phyloP scores from a whole-genome alignment of 2,797 vertebrate genomes.

The Dendrocincla fuliginosa region DNA sequence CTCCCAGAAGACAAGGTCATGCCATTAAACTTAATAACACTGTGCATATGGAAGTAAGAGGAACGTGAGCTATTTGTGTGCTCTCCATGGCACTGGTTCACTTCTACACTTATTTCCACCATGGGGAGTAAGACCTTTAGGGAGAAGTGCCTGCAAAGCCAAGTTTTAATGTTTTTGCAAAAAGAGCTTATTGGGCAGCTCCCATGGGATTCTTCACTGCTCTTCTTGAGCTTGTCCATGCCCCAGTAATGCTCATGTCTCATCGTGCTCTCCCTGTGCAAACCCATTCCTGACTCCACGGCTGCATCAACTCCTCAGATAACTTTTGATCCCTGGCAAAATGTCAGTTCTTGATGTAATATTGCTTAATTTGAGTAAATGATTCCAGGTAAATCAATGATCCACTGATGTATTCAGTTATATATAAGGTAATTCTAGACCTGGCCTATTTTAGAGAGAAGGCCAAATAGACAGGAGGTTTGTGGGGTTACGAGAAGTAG shows the following conservation, averaged over 20 bases:
- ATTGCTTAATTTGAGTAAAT: not conserved
- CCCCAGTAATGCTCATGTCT: not conserved
- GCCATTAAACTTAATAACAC: not conserved
- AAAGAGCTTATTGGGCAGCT: not conserved
- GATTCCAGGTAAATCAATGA: not conserved
- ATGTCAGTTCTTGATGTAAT: not conserved
- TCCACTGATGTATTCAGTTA: not conserved
- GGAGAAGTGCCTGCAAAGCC: not conserved
- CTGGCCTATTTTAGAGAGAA: not conserved
- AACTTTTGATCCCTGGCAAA: not conserved
- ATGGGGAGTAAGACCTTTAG: not conserved
- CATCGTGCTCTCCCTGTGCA: not conserved
- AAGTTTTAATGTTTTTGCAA: not conserved
- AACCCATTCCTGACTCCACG: not conserved
- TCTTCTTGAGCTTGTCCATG: not conserved
- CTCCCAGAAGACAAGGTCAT: not conserved
- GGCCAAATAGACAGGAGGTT: not conserved
- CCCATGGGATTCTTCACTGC: not conserved
- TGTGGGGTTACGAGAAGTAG: not conserved
- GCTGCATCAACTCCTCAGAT: not conserved
- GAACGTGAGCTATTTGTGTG: not conserved
- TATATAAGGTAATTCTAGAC: not conserved
- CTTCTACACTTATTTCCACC: not conserved
- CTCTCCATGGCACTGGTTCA: fast-evolving
- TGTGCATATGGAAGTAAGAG: not conserved